Conservation (phyloP, 1,140 invertebrate genomes). For the Tetramorium simillimum region DNA sequence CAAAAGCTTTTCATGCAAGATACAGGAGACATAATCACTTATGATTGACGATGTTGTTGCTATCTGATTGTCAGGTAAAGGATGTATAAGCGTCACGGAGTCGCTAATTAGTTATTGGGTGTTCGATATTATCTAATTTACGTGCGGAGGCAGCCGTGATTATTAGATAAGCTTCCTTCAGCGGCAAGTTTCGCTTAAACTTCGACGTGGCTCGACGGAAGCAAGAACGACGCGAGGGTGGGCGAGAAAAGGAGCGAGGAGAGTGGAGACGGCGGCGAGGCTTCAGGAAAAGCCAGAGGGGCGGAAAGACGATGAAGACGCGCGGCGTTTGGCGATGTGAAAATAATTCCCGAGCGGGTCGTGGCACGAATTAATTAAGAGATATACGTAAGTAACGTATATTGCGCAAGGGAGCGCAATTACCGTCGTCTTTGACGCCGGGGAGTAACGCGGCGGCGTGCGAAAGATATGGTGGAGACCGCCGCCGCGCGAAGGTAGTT, state of each 20-base stretch:
- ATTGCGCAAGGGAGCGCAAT: constrained; percentile 73
- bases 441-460: constrained; percentile 56
- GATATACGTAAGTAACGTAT: constrained; percentile 75
- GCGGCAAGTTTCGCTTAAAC: constrained; percentile 33
- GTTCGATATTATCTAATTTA: constrained; percentile 51
- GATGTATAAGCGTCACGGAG: background rate
- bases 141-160: constrained; percentile 4
- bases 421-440: constrained; percentile 73
- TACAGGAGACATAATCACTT: background rate
- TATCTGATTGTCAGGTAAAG: background rate
- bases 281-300: background rate
- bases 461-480: constrained; percentile 33
- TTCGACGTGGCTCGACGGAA: constrained; percentile 2
- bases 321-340: constrained; percentile 72
- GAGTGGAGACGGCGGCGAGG: background rate
- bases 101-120: constrained; percentile 42
- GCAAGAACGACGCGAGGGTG: background rate
- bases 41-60: background rate
- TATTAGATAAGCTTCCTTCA: constrained; percentile 57
- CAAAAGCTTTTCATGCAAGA: background rate
- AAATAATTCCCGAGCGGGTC: constrained; percentile 74
- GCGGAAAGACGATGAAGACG: constrained; percentile 49
- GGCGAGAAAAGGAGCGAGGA: no score
- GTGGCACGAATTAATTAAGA: constrained; percentile 77
- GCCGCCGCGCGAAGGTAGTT: constrained; percentile 11